Evolutionary conservation across 37 sponge, comb jelly and placozoan species (phyloP).

Genomic region (Halichondria panicea): DNA sequence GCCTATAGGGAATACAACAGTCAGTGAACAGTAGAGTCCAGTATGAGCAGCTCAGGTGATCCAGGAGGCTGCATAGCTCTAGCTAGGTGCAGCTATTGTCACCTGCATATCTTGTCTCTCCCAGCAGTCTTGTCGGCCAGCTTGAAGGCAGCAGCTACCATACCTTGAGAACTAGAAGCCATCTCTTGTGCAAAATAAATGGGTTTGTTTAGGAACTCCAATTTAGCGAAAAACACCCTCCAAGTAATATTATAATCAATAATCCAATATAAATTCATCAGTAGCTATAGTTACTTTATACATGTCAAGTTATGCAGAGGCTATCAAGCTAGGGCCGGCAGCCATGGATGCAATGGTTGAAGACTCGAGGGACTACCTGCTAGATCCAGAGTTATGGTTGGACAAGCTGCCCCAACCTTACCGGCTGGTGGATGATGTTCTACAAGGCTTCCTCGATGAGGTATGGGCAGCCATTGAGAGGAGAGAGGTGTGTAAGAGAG

Average conservation of each 20-base stretch:
- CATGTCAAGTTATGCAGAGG: too few species aligned
- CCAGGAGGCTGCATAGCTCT: too few species aligned
- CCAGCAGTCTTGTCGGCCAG: conserved; percentile 62
- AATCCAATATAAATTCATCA: neutral
- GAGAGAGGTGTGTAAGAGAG: conserved; percentile 12
- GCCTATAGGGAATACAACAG: conserved; percentile 12
- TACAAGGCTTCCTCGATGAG: conserved; percentile 39
- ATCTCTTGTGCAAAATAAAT: neutral
- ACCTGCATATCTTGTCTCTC: conserved; percentile 78
- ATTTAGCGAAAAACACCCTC: neutral
- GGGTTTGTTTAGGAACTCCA: neutral
- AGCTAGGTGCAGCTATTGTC: neutral
- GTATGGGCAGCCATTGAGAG: conserved; percentile 35
- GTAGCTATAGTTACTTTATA: neutral
- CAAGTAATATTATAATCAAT: neutral
- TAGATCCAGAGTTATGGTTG: conserved; percentile 62
- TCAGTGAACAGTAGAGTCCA: neutral
- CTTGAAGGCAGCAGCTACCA: conserved; percentile 29
- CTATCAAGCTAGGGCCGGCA: neutral
- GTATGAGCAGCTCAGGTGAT: too few species aligned
- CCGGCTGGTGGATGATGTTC: conserved; percentile 48
- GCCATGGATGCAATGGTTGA: neutral
- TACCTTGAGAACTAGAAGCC: neutral
- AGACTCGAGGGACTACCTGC: conserved; percentile 43
- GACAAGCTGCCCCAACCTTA: conserved; percentile 74